A percentile compares a stretch with the other conserved stretches of the same genome.
Evolutionary conservation across 92 coral and sea anemone species (phyloP).

Genomic region (Zoanthus solanderi): DNA sequence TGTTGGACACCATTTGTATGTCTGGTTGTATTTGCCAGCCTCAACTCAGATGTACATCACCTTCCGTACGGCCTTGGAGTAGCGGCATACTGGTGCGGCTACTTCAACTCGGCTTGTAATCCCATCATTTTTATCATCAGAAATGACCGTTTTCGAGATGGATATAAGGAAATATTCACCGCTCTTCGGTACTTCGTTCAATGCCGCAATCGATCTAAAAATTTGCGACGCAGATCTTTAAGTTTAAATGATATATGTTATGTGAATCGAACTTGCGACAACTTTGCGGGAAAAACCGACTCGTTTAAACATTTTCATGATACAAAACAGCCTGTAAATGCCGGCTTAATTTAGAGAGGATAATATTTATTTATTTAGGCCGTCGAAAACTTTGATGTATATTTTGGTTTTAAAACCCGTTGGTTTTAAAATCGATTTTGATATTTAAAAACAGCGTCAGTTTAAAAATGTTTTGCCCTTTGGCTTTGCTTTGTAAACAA

Average conservation of each 20-base stretch:
- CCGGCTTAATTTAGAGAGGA: not conserved
- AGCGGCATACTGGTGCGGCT: constrained; percentile 93
- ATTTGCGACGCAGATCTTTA: constrained; percentile 31
- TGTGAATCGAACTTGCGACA: constrained; percentile 44
- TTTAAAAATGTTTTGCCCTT: not conserved
- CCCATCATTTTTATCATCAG: constrained; percentile 85
- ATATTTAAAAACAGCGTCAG: not conserved
- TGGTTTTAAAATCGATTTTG: too few species aligned
- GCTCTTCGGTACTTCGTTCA: constrained; percentile 65
- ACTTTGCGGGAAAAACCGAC: constrained; percentile 43
- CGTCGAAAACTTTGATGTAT: not conserved
- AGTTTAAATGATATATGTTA: constrained; percentile 63
- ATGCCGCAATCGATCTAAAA: constrained; percentile 40
- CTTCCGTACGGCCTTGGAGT: constrained; percentile 88
- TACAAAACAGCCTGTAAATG: constrained; percentile 56
- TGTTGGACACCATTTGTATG: constrained; percentile 90
- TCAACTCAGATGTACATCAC: constrained; percentile 55
- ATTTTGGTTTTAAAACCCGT: too few species aligned
- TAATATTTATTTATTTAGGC: not conserved
- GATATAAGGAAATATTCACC: constrained; percentile 77
- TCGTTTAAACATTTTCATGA: constrained; percentile 44
- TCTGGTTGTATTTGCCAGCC: constrained; percentile 75
- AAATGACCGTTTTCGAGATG: constrained; percentile 89
- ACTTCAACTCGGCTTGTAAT: constrained; percentile 80
- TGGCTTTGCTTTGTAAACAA: not conserved